Conservation (phyloP, 64 coral and sea anemone genomes). For the Pocillopora damicornis region DNA sequence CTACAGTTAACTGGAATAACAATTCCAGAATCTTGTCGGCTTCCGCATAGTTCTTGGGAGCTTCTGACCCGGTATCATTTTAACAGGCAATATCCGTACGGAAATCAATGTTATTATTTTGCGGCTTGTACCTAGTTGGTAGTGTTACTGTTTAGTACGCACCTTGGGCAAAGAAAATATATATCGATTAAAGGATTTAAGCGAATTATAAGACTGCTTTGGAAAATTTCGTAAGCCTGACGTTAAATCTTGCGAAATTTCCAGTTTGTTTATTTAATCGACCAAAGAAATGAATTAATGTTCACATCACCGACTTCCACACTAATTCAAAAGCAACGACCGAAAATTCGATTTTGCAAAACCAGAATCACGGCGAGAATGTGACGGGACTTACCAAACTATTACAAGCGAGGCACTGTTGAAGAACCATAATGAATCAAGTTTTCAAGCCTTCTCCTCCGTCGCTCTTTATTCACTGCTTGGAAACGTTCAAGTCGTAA, state of each 20-base stretch:
- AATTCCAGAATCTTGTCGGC: neutral
- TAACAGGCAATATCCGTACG: neutral
- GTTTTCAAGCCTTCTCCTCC: neutral
- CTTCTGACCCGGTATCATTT: neutral
- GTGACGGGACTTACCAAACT: conserved; percentile 5
- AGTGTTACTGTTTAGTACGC: no score
- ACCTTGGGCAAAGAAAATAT: no score
- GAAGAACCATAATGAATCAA: conserved; percentile 4
- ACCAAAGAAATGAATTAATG: neutral
- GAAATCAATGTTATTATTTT: neutral
- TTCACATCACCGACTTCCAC: neutral
- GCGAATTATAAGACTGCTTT: no score
- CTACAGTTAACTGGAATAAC: no score
- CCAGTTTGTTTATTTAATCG: neutral
- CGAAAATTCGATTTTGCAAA: no score
- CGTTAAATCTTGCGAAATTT: neutral
- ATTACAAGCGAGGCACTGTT: conserved; percentile 24
- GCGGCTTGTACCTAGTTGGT: no score
- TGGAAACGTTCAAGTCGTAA: neutral
- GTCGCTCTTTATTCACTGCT: neutral
- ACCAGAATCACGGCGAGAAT: neutral
- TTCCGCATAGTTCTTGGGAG: neutral
- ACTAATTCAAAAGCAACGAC: no score
- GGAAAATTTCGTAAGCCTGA: no score
- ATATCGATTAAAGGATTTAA: no score